Evolutionary conservation across 2,888 invertebrate species (phyloP).

Genomic region (Terebella lapidaria): DNA sequence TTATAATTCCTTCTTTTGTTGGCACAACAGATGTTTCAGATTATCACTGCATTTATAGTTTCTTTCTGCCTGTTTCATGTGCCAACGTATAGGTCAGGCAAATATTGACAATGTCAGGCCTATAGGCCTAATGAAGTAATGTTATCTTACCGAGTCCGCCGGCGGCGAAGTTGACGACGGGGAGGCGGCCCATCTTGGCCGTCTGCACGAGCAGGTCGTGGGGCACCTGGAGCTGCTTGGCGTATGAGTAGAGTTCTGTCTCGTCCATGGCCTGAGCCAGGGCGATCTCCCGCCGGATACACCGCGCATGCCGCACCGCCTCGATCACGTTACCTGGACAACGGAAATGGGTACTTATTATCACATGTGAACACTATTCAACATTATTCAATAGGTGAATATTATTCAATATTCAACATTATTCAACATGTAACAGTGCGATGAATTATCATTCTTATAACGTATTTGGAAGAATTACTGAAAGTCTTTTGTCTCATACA

Average conservation of each 20-base stretch:
- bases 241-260: conserved; percentile 39
- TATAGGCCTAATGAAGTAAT: neutral
- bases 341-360: neutral
- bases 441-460: too few relatives aligned
- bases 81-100: too few relatives aligned
- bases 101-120: too few relatives aligned
- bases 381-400: neutral
- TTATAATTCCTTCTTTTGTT: too few relatives aligned
- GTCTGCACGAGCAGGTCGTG: conserved; percentile 39
- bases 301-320: conserved; percentile 44
- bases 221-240: conserved; percentile 41
- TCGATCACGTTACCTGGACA: conserved; percentile 42
- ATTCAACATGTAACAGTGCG: too few relatives aligned
- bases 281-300: conserved; percentile 38
- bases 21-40: too few relatives aligned
- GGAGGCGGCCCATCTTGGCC: conserved; percentile 39
- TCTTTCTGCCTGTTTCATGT: too few relatives aligned
- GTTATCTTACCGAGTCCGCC: conserved; percentile 39
- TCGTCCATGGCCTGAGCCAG: conserved; percentile 36
- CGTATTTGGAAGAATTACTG: too few relatives aligned
- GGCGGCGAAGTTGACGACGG: conserved; percentile 49
- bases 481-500: too few relatives aligned
- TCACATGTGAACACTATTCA: neutral
- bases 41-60: too few relatives aligned
- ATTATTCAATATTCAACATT: neutral